Conservation (phyloP, 2,113 vertebrate species). For the Australoheros scitulus region DNA sequence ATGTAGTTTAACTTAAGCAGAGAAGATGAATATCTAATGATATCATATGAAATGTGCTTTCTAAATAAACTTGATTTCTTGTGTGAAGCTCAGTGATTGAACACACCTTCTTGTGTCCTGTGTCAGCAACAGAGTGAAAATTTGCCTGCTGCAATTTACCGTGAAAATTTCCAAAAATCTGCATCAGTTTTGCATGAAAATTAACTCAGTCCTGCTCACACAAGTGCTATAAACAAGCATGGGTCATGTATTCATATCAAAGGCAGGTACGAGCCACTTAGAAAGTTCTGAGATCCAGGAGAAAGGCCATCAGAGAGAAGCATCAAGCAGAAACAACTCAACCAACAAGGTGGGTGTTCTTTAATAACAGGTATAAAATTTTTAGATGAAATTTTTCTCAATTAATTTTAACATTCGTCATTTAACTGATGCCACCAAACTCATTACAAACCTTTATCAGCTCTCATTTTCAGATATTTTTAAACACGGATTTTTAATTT, state of each 20-base stretch:
- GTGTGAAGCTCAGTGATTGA: too few relatives aligned
- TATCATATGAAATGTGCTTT: too few relatives aligned
- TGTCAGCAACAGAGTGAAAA: background rate
- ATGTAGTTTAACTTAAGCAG: too few relatives aligned
- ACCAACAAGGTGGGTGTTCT: background rate
- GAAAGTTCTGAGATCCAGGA: background rate
- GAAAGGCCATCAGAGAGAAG: background rate
- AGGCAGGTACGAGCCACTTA: background rate
- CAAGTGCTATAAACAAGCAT: background rate
- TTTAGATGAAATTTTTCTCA: background rate
- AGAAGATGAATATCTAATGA: too few relatives aligned
- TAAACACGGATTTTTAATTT: background rate
- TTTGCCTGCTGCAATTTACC: background rate
- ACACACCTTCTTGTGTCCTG: too few relatives aligned
- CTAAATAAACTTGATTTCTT: too few relatives aligned
- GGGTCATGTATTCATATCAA: background rate
- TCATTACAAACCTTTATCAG: background rate
- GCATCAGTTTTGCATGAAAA: background rate
- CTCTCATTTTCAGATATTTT: background rate
- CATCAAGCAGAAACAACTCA: background rate
- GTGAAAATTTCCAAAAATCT: background rate
- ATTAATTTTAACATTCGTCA: background rate
- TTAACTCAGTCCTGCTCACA: background rate
- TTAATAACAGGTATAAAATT: background rate
- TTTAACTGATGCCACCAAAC: background rate